Evolutionary conservation across 2,888 invertebrate genomes (phyloP).

Genomic region (Corythucha ciliata): DNA sequence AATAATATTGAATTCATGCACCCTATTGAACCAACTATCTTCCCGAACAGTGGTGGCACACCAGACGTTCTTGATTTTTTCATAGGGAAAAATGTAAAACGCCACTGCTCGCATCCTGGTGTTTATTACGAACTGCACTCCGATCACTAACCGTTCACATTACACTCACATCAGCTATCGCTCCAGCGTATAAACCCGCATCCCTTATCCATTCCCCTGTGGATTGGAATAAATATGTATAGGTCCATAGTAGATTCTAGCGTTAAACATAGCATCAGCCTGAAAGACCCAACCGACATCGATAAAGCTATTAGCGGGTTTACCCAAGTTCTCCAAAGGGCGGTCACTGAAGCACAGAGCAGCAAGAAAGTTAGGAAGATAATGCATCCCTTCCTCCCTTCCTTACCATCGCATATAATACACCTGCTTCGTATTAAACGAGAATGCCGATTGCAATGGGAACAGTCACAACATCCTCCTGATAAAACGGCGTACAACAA

Average conservation of each 20-base stretch:
- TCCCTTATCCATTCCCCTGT: conserved; percentile 2
- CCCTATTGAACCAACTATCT: not conserved
- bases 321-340: not conserved
- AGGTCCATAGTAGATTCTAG: not conserved
- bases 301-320: not conserved
- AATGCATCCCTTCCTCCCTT: not conserved
- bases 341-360: not conserved
- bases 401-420: too few relatives aligned
- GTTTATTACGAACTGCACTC: conserved; percentile 4
- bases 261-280: not conserved
- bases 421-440: conserved; percentile 1
- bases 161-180: not conserved
- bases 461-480: too few relatives aligned
- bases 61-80: too few relatives aligned
- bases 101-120: not conserved
- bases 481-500: too few relatives aligned
- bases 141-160: not conserved
- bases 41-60: too few relatives aligned
- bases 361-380: not conserved
- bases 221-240: conserved; percentile 5
- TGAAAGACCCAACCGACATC: conserved; percentile 2
- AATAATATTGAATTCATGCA: conserved; percentile 1
- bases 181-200: not conserved
- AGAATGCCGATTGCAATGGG: not conserved
- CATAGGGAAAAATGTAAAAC: not conserved